Conservation (phyloP, 2,797 vertebrate species). For the Paguma larvata region DNA sequence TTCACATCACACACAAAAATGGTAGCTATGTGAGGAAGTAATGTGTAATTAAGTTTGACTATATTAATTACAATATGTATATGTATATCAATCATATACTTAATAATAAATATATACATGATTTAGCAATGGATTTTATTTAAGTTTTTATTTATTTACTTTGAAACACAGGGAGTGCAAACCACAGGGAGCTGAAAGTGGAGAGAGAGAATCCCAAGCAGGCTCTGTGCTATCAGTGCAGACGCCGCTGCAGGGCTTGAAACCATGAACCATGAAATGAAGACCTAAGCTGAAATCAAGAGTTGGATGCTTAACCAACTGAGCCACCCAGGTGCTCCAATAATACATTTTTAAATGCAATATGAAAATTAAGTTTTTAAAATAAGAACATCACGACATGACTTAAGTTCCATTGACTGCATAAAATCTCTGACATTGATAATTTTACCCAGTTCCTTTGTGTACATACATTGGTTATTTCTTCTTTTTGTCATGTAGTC, state of each 20-base stretch:
- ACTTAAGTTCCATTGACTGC: not conserved
- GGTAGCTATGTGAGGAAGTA: not conserved
- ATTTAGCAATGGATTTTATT: not conserved
- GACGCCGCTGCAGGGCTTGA: not conserved
- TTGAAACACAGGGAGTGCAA: too few species aligned
- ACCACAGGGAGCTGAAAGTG: not conserved
- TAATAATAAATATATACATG: not conserved
- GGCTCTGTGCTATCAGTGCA: not conserved
- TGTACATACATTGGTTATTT: not conserved
- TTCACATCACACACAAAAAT: not conserved
- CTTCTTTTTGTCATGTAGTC: not conserved
- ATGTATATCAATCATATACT: not conserved
- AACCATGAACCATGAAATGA: not conserved
- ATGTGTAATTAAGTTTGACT: not conserved
- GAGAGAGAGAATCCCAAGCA: not conserved
- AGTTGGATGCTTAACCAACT: not conserved
- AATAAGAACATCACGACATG: not conserved
- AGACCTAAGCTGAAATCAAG: not conserved
- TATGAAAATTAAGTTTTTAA: not conserved
- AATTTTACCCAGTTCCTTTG: not conserved
- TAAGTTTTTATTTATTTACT: too few species aligned
- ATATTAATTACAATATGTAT: not conserved
- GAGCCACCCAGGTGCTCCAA: not conserved
- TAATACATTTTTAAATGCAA: too few species aligned
- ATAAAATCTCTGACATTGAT: not conserved